These are phyloP conservation scores for Graptemys geographica DNA, from an alignment of 2,797 vertebrate species.

Conservation along the genomic window DNA sequence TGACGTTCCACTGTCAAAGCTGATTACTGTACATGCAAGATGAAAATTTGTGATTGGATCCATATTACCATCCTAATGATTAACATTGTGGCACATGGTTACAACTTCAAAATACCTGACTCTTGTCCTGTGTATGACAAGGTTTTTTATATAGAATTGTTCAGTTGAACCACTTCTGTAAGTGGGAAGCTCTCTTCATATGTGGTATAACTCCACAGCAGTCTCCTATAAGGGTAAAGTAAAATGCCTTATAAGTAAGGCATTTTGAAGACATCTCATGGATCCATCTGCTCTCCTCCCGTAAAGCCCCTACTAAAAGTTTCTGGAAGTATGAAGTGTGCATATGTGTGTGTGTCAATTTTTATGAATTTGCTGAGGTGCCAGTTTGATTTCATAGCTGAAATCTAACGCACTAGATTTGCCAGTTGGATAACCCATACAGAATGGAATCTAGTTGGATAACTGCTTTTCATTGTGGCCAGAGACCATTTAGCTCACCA, in stretches of 20 bases:
- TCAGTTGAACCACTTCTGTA: not conserved
- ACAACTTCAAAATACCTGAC: not conserved
- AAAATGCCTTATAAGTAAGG: not conserved
- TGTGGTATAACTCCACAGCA: not conserved
- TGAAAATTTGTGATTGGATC: not conserved
- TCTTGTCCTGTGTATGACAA: not conserved
- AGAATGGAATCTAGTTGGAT: not conserved
- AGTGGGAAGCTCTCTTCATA: fast-evolving
- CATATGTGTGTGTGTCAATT: not conserved
- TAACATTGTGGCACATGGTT: not conserved
- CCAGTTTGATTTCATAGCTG: not conserved
- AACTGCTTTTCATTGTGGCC: not conserved
- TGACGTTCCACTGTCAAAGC: not conserved
- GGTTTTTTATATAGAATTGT: not conserved
- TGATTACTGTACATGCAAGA: not conserved
- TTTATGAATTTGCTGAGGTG: not conserved
- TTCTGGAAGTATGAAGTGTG: not conserved
- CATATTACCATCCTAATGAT: not conserved
- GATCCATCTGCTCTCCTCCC: not conserved
- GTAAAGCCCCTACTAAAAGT: not conserved
- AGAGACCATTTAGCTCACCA: not conserved
- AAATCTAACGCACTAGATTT: not conserved
- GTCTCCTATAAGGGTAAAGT: not conserved
- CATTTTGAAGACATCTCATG: not conserved
- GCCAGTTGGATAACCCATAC: not conserved